These are phyloP conservation scores for Spinibarbus caldwelli DNA, from an alignment of 2,797 vertebrate species.

Conservation along the genomic window DNA sequence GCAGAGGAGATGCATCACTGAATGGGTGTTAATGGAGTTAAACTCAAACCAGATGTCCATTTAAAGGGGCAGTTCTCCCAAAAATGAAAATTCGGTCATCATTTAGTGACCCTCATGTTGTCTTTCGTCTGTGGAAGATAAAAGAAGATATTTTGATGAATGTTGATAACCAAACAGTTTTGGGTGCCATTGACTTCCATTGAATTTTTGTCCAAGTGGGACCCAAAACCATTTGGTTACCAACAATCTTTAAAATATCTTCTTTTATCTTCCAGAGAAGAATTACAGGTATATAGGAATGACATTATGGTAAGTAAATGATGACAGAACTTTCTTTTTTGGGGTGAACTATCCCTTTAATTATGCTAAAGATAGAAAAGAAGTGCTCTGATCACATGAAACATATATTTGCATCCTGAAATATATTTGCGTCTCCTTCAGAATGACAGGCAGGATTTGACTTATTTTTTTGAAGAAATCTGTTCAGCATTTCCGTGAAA, in stretches of 20 bases:
- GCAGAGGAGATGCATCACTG: conserved; percentile 58
- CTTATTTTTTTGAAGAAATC: background rate
- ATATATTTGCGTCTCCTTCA: background rate
- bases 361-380: conserved; percentile 13
- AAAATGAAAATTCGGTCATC: background rate
- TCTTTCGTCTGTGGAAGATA: conserved; percentile 25
- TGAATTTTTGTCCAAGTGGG: background rate
- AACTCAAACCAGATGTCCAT: conserved; percentile 70
- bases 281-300: background rate
- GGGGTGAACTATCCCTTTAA: conserved; percentile 47
- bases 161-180: background rate
- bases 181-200: background rate
- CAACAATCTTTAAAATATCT: background rate
- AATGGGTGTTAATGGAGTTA: conserved; percentile 72
- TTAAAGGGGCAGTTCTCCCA: background rate
- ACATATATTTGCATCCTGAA: conserved; percentile 8
- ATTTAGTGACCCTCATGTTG: background rate
- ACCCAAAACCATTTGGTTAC: background rate
- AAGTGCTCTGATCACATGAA: background rate
- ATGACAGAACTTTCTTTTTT: background rate
- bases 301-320: background rate
- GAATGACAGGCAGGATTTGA: background rate
- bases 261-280: background rate
- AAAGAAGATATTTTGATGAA: background rate
- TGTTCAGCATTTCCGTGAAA: conserved; percentile 16